These are phyloP conservation scores for Schizaphis graminum DNA, from an alignment of 2,888 invertebrate species.

Conservation along the genomic window DNA sequence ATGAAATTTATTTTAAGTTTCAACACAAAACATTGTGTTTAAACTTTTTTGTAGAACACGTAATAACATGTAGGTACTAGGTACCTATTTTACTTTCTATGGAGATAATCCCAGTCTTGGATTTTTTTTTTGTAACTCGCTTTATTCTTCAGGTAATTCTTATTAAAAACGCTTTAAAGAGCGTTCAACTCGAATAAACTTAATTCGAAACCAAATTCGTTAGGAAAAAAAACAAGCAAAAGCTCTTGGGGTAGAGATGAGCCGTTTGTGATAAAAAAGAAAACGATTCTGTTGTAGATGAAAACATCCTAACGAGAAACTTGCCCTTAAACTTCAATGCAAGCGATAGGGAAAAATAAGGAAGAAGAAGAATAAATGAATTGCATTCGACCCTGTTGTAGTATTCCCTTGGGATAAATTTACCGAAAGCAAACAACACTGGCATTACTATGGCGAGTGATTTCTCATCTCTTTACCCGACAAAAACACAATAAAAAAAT, in stretches of 20 bases:
- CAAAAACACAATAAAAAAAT: constrained; percentile 32
- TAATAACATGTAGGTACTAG: constrained; percentile 4
- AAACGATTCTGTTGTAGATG: constrained; percentile 49
- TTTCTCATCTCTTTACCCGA: constrained; percentile 54
- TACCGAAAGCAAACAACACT: constrained; percentile 56
- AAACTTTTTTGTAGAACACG: not conserved
- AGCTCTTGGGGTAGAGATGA: constrained; percentile 30
- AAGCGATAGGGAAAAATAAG: not conserved
- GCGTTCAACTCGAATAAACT: constrained; percentile 59
- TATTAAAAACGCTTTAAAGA: constrained; percentile 55
- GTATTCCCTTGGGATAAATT: constrained; percentile 63
- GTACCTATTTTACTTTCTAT: constrained; percentile 6
- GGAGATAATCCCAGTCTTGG: not conserved
- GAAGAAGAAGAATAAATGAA: constrained; percentile 58
- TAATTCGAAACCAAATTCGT: constrained; percentile 56
- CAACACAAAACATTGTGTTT: not conserved
- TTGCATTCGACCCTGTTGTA: constrained; percentile 41
- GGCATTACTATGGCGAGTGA: constrained; percentile 54
- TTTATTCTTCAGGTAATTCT: constrained; percentile 58
- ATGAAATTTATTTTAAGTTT: not conserved
- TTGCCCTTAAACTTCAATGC: constrained; percentile 47
- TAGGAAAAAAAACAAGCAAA: constrained; percentile 35
- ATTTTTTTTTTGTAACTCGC: constrained; percentile 18
- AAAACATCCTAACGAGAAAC: constrained; percentile 59
- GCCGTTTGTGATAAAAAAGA: constrained; percentile 54